Base-by-base conservation (phyloP, 2,888 invertebrate genomes). In the Candidula unifasciata region DNA sequence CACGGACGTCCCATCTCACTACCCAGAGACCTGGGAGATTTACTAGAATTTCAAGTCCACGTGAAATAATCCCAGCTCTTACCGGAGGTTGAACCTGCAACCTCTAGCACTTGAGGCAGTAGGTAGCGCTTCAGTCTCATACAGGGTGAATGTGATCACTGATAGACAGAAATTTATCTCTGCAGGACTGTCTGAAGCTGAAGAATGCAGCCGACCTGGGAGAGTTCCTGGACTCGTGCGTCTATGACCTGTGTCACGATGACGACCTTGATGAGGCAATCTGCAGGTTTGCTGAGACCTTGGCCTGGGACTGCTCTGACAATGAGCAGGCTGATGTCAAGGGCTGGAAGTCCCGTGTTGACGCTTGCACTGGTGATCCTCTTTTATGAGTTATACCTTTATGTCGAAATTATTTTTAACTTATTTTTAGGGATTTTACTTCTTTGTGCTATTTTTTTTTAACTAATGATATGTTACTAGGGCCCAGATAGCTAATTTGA, bases 221-320 rank as follows among this genome's bases (percentile, higher is more conserved):
- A 0, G 82, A 82, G 16, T 86, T 86, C 71, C 82, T 78, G 13
- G 16, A 69, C 21, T 77, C 88, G 21, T 92, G 92, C 83, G 76
- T 89, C 0, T 90, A 86, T 84, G 92, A 92, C 81, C 73, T 89
- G 71, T 92, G 92, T 83, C 84, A 84, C 52, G 83, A 85, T 0
- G 87, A 84, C 5, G 88, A 90, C 83, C 71, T 85, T 10, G 84
- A 77, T 10, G 30, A 60, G 3, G 60, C 68, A 1, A 6, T 85
- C 27, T 86, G 86, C 64, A 76, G 81, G 33, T 30, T 85, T 66
- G 85, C 81, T 18, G 84, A 87, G 44, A 80, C 80, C n/a, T 74
- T 91, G 37, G 89, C 87, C 18, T 83, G 87, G 64, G 88, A 88
- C n/a, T 90, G 91, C 81, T 52, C 83, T 6, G 80, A 84, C 10